A percentile compares a stretch with the other conserved stretches of the same genome.
Conservation (phyloP, 1,140 invertebrate genomes). For the Asbolus verrucosus region DNA sequence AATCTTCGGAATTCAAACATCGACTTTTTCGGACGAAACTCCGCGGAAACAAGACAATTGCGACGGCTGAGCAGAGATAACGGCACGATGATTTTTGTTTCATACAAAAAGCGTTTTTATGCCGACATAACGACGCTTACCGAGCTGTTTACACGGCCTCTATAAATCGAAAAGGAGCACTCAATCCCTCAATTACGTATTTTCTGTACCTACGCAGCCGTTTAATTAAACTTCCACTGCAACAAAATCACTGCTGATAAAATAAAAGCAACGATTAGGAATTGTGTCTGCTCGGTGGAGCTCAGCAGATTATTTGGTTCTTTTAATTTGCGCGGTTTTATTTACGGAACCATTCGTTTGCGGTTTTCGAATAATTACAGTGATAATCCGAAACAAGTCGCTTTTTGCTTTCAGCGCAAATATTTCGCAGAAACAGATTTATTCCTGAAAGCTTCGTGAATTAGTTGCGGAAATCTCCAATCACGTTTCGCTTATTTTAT, state of each 20-base stretch:
- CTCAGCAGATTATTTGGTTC: constrained; percentile 23
- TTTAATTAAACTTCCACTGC: not conserved
- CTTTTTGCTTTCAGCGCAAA: not conserved
- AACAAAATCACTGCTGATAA: not conserved
- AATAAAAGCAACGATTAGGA: constrained; percentile 2
- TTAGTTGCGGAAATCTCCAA: not conserved
- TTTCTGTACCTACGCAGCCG: not conserved
- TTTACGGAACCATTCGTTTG: constrained; percentile 13
- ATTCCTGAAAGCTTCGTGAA: constrained; percentile 21
- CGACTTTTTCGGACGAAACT: not conserved
- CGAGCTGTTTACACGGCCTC: constrained; percentile 8
- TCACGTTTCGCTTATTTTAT: too few relatives aligned
- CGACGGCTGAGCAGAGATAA: constrained; percentile 4
- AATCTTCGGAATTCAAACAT: constrained; percentile 29
- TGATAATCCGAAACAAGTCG: constrained; percentile 14
- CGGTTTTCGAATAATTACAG: not conserved
- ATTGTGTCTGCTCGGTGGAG: constrained; percentile 4
- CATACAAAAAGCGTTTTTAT: not conserved
- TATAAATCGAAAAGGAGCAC: not conserved
- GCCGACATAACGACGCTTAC: not conserved
- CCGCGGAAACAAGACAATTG: constrained; percentile 13
- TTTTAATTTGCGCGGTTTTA: constrained; percentile 31
- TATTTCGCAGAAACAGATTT: constrained; percentile 17
- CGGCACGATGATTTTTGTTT: constrained; percentile 3
- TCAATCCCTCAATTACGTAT: too few relatives aligned